A percentile compares a stretch with the other conserved stretches of the same genome.
phyloP scores from a whole-genome alignment of 37 sponge, comb jelly and placozoan species.

The Ianthella basta region DNA sequence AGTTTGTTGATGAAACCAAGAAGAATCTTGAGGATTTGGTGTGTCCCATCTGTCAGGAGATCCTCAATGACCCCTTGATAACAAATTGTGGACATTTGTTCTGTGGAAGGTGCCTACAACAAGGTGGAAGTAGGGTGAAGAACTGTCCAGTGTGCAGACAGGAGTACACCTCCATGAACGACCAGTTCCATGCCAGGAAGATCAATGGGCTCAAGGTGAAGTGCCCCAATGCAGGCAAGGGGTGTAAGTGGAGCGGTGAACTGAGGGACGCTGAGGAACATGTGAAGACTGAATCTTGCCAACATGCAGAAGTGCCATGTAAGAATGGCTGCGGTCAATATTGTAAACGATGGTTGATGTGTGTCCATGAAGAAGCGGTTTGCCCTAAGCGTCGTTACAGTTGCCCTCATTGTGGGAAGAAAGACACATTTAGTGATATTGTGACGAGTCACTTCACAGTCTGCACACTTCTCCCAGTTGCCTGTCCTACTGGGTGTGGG shows the following conservation, averaged over 20 bases:
- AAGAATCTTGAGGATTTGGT: constrained; percentile 24
- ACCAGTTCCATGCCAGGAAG: constrained; percentile 20
- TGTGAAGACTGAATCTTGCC: too few species aligned
- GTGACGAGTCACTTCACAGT: too few species aligned
- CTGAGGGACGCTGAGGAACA: background rate
- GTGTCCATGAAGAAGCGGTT: background rate
- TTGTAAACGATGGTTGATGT: background rate
- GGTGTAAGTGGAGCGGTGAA: constrained; percentile 19
- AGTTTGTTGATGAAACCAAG: constrained; percentile 17
- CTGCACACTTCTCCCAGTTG: too few species aligned
- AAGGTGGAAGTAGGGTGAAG: too few species aligned
- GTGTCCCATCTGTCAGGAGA: constrained; percentile 26
- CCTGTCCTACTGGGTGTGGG: too few species aligned
- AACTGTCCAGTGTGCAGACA: constrained; percentile 28
- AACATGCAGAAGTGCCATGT: background rate
- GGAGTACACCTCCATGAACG: constrained; percentile 10
- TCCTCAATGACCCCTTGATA: background rate
- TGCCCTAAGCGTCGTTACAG: background rate
- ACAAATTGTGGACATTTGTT: constrained; percentile 31
- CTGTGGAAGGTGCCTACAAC: background rate
- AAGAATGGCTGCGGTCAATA: background rate
- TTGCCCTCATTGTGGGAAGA: background rate
- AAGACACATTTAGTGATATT: background rate
- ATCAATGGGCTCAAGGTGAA: constrained; percentile 5
- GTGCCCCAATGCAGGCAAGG: background rate